Evolutionary conservation across 2,113 vertebrate genomes (phyloP), one percentile per base, ranked within the genome.

Genomic region (Bujurquina vittata): DNA sequence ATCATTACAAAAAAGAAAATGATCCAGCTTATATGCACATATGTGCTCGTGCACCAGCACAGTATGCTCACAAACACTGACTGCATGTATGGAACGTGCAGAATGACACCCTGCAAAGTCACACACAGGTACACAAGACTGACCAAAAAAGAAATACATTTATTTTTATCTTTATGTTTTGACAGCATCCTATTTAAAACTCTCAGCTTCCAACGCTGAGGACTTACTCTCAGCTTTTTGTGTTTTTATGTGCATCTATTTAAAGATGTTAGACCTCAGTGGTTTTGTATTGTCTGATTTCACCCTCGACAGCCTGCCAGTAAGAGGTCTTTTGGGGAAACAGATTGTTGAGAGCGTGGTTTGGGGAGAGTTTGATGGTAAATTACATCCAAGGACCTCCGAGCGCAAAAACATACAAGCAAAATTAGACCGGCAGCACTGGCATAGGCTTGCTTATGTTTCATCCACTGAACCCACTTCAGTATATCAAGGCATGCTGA

Each of bases 251-350:
- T 52, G 15, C 26, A n/a, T 54, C 46, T 33, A 54, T 54, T 54
- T 31, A 72, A 54, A 72, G 67, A 72, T 3, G 18, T 18, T 72
- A 72, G 46, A 54, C 18, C 67, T 72, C 67, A 72, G 26, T 4
- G 1, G 29, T 72, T 72, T 54, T 54, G 67, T 72, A 8, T 52
- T 23, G 77, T 75, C 33, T 69, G 75, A 79, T 62, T 76, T 83
- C 46, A 59, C 58, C 79, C 72, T 75, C 26, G 58, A 77, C 33
- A 57, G 49, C 29, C 2, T 76, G 52, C 69, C 26, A 72, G 56
- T 49, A 73, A 79, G 33, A 9, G 62, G 31, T 52, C 52, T 82
- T 87, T 79, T 2, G 26, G 72, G 69, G 62, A 63, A 86, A 84
- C 52, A 74, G 31, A 55, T 26, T 67, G 77, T 74, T 54, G 46